Conservation (phyloP, 2,113 vertebrate species). For the Epinephelus moara region DNA sequence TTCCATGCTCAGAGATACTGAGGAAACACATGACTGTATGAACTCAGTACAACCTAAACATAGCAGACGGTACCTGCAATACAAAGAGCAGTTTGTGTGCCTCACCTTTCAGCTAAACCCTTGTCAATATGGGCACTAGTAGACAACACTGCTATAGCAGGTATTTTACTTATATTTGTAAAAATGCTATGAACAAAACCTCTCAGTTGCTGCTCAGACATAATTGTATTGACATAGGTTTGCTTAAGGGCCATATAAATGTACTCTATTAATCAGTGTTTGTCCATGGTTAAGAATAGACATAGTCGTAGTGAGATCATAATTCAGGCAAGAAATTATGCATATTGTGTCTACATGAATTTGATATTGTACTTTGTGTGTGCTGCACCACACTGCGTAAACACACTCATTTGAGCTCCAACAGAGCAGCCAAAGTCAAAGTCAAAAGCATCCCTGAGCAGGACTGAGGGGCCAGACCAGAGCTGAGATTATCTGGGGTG, state of each 20-base stretch:
- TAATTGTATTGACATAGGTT: background rate
- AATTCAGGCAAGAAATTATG: background rate
- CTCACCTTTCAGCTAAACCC: background rate
- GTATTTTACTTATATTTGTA: background rate
- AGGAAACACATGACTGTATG: conserved; percentile 22
- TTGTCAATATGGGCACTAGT: background rate
- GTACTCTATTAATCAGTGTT: background rate
- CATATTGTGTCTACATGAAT: background rate
- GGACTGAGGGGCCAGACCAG: background rate
- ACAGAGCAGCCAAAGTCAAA: conserved; percentile 3
- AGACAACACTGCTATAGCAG: background rate
- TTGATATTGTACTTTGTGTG: background rate
- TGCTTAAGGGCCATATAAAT: background rate
- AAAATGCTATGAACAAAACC: background rate
- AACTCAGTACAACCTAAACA: conserved; percentile 20
- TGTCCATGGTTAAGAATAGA: background rate
- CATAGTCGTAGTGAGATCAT: background rate
- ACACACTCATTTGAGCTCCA: background rate
- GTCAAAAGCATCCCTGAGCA: conserved; percentile 23
- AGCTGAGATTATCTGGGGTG: conserved; percentile 18
- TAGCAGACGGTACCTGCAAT: conserved; percentile 1
- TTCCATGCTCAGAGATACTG: conserved; percentile 33
- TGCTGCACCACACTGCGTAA: background rate
- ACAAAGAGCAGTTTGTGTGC: background rate
- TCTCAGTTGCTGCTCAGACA: background rate